Conservation (phyloP, 2,113 vertebrate species). For the Actenoides lindsayi region DNA sequence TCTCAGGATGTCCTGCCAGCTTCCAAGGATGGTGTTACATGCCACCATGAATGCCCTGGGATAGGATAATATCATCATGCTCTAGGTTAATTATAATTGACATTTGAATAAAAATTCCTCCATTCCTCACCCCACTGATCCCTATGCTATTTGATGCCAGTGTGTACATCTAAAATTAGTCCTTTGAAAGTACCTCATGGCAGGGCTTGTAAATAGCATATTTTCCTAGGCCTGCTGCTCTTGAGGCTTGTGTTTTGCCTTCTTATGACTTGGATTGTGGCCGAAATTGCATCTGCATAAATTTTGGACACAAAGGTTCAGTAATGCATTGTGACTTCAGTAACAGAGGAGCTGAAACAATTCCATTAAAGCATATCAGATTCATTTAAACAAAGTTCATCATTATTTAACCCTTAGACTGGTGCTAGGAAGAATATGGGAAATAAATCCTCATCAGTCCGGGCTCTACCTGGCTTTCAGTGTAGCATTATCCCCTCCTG, state of each 20-base stretch:
- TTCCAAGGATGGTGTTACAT: neutral
- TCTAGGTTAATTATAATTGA: constrained; percentile 19
- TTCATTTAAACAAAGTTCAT: constrained; percentile 23
- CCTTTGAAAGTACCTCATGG: constrained; percentile 6
- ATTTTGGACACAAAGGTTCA: neutral
- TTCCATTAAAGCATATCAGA: neutral
- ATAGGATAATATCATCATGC: neutral
- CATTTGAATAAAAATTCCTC: constrained; percentile 17
- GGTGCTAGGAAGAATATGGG: neutral
- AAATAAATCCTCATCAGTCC: neutral
- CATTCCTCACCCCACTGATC: neutral
- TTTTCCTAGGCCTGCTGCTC: constrained; percentile 44
- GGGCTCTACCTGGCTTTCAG: neutral
- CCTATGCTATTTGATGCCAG: constrained; percentile 30
- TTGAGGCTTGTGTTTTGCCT: constrained; percentile 27
- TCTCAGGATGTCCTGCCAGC: neutral
- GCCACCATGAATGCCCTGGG: neutral
- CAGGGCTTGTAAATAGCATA: neutral
- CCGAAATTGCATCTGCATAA: neutral
- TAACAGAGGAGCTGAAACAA: constrained; percentile 13
- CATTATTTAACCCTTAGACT: constrained; percentile 12
- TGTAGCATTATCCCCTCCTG: accelerated
- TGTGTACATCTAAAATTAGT: neutral
- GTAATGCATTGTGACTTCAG: neutral
- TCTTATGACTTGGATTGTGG: neutral